Percentiles rank a stretch among this genome's conserved stretches.
phyloP scores from a whole-genome alignment of 2,113 vertebrate species.

The Rattus rattus region DNA sequence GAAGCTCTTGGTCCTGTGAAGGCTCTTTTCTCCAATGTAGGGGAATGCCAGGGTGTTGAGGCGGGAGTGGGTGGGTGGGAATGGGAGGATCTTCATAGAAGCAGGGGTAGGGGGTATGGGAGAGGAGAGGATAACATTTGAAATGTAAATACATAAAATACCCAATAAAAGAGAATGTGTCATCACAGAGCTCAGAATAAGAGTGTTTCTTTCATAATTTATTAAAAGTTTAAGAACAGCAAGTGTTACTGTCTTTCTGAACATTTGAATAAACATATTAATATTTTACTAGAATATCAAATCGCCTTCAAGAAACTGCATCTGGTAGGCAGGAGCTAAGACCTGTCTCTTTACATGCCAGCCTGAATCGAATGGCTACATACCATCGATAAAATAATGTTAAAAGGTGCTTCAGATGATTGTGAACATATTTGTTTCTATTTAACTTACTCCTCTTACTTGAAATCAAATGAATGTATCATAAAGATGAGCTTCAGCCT shows the following conservation, averaged over 20 bases:
- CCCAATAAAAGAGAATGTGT: background rate
- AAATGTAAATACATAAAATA: too few relatives aligned
- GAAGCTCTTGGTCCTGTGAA: too few relatives aligned
- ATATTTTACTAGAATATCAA: background rate
- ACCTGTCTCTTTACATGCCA: background rate
- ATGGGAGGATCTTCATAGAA: too few relatives aligned
- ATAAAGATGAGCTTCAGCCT: background rate
- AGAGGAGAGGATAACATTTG: too few relatives aligned
- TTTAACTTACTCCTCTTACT: background rate
- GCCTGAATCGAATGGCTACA: background rate
- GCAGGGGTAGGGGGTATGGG: too few relatives aligned
- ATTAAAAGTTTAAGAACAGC: background rate
- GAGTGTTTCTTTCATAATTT: background rate
- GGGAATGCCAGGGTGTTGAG: too few relatives aligned
- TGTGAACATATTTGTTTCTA: background rate
- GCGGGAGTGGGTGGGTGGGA: too few relatives aligned
- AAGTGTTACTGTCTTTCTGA: too few relatives aligned
- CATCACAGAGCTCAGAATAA: background rate
- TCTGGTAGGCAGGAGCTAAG: background rate
- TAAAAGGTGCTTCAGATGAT: background rate
- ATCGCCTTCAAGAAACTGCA: background rate
- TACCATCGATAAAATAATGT: background rate
- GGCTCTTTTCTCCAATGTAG: too few relatives aligned
- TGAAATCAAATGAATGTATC: background rate
- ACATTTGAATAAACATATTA: background rate